A percentile compares a stretch with the other conserved stretches of the same genome.
Evolutionary conservation across 2,113 vertebrate genomes (phyloP).

Genomic region (Dicerorhinus sumatrensis): DNA sequence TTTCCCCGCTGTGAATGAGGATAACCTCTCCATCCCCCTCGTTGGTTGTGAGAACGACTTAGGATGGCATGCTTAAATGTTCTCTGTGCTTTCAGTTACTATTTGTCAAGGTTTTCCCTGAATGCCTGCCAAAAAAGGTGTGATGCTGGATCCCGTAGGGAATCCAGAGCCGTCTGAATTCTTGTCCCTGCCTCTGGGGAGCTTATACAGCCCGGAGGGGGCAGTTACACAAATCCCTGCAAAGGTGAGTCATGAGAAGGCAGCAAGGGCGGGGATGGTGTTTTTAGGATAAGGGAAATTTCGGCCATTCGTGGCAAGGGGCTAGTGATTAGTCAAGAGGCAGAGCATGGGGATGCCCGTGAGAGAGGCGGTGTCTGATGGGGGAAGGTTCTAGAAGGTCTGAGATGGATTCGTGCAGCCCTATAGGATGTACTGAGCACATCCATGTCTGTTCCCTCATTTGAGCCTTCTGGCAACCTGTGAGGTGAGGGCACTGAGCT

Average conservation of each 20-base stretch:
- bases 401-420: not conserved
- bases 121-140: not conserved
- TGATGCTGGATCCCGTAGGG: accelerated
- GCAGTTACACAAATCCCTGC: not conserved
- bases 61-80: not conserved
- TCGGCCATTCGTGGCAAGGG: not conserved
- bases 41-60: not conserved
- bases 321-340: not conserved
- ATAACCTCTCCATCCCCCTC: not conserved
- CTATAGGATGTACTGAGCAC: accelerated
- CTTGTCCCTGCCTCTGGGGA: not conserved
- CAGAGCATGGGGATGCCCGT: not conserved
- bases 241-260: not conserved
- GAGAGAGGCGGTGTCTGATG: not conserved
- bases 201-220: not conserved
- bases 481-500: not conserved
- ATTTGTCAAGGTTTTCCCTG: not conserved
- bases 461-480: too few species aligned
- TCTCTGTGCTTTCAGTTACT: not conserved
- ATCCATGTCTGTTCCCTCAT: not conserved
- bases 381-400: constrained; percentile 1
- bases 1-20: not conserved
- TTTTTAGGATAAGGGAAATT: not conserved
- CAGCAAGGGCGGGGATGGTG: too few species aligned
- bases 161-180: not conserved